phyloP scores from a whole-genome alignment of 2,113 vertebrate genomes.

The Cygnus buccinator region DNA sequence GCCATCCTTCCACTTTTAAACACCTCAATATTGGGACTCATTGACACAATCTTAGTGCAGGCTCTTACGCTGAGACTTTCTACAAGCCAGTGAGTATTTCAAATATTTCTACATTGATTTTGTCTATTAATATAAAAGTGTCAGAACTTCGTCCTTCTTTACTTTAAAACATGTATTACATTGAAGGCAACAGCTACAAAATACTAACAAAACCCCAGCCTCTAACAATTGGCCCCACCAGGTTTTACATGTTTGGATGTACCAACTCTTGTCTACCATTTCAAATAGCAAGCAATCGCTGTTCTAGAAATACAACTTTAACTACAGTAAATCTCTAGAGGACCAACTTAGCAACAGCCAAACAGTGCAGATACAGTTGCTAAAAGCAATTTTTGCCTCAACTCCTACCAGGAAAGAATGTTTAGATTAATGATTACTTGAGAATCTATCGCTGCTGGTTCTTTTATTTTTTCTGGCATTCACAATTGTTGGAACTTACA shows the following conservation, averaged over 20 bases:
- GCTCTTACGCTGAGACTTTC: background rate
- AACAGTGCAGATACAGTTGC: background rate
- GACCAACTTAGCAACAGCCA: background rate
- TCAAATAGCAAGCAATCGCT: background rate
- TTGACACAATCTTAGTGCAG: background rate
- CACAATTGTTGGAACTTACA: background rate
- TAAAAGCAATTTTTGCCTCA: conserved; percentile 35
- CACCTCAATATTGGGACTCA: background rate
- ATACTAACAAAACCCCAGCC: fast-evolving
- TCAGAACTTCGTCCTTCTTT: background rate
- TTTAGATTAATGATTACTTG: conserved; percentile 54
- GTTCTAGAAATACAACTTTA: background rate
- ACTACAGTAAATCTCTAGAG: background rate
- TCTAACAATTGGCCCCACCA: background rate
- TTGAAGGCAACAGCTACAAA: background rate
- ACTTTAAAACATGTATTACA: background rate
- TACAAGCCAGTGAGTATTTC: background rate
- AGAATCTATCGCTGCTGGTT: background rate
- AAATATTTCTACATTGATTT: background rate
- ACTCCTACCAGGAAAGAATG: conserved; percentile 29
- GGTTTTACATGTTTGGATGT: background rate
- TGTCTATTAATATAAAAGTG: background rate
- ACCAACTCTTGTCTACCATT: background rate
- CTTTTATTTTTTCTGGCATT: conserved; percentile 35
- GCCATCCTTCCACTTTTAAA: background rate